A percentile compares a stretch with the other conserved stretches of the same genome.
Conservation (phyloP, 2,797 vertebrate species). For the Jordanella pulchra region DNA sequence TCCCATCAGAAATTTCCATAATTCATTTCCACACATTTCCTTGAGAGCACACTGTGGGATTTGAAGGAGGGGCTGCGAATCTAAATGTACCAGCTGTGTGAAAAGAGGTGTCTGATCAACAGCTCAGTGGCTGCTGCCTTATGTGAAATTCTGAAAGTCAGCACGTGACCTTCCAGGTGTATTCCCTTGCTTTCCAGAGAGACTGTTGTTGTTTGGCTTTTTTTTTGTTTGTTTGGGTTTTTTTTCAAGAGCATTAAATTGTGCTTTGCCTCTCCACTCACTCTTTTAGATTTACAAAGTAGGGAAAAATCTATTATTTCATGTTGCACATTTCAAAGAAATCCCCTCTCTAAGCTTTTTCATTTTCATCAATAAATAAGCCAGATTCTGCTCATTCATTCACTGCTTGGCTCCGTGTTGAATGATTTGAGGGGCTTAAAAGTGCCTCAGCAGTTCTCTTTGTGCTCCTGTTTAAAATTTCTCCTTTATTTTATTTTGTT, state of each 20-base stretch:
- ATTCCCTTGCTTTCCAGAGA: conserved; percentile 55
- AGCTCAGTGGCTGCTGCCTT: conserved; percentile 63
- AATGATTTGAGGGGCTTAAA: conserved; percentile 75
- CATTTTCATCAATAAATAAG: conserved; percentile 82
- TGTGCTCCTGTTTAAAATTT: conserved; percentile 78
- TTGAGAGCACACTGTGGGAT: conserved; percentile 81
- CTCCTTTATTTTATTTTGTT: conserved; percentile 73
- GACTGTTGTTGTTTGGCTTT: conserved; percentile 33
- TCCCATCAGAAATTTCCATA: conserved; percentile 88
- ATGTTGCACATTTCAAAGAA: conserved; percentile 75
- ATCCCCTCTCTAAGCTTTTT: conserved; percentile 73
- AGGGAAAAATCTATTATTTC: conserved; percentile 73
- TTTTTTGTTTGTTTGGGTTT: too few relatives aligned
- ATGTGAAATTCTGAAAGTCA: conserved; percentile 56
- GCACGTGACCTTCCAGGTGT: conserved; percentile 72
- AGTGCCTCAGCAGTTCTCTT: conserved; percentile 71
- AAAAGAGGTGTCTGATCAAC: conserved; percentile 76
- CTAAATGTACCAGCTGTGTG: conserved; percentile 74
- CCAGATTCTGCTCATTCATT: conserved; percentile 66
- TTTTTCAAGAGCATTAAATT: conserved; percentile 35
- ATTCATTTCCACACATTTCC: conserved; percentile 86
- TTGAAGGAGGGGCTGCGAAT: conserved; percentile 77
- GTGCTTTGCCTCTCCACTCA: conserved; percentile 28
- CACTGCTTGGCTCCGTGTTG: conserved; percentile 68
- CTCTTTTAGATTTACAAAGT: conserved; percentile 58